Percentiles rank a stretch among this genome's conserved stretches.
These are phyloP conservation scores for Carollia perspicillata DNA, from an alignment of 2,113 vertebrate genomes.

Conservation along the genomic window DNA sequence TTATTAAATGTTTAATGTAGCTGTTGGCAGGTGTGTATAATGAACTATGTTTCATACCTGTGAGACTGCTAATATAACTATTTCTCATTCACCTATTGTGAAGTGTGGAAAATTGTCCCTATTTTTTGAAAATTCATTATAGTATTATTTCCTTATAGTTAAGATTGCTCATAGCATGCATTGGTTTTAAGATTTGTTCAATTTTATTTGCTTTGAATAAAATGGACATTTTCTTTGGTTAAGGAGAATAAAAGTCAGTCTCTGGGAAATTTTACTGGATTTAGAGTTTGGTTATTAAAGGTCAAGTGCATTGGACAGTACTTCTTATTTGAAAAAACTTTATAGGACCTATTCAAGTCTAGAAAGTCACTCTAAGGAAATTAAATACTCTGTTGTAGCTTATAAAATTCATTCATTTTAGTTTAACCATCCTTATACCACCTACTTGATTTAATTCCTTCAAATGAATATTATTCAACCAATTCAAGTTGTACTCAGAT, in stretches of 20 bases:
- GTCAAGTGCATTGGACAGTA: not conserved
- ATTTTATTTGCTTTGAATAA: constrained; percentile 48
- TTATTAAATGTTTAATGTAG: constrained; percentile 71
- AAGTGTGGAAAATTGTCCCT: not conserved
- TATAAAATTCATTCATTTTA: not conserved
- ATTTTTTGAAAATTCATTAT: constrained; percentile 7
- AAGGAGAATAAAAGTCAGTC: constrained; percentile 6
- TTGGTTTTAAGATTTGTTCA: constrained; percentile 26
- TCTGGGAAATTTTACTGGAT: constrained; percentile 11
- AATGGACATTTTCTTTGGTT: constrained; percentile 25
- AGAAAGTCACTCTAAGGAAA: constrained; percentile 1
- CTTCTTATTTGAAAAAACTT: not conserved
- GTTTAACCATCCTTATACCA: not conserved
- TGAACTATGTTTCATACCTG: constrained; percentile 47
- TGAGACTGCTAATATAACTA: not conserved
- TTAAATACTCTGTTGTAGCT: not conserved
- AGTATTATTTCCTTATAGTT: not conserved
- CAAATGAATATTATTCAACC: not conserved
- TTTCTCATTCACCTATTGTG: constrained; percentile 33
- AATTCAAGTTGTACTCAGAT: not conserved
- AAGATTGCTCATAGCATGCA: not conserved
- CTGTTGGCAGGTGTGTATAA: constrained; percentile 54
- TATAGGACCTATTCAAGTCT: not conserved
- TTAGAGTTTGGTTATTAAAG: constrained; percentile 48
- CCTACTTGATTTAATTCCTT: not conserved